Percentiles rank a stretch among this genome's conserved stretches.
These are phyloP conservation scores for Odocoileus virginianus DNA, from an alignment of 2,113 vertebrate species.

Conservation along the genomic window DNA sequence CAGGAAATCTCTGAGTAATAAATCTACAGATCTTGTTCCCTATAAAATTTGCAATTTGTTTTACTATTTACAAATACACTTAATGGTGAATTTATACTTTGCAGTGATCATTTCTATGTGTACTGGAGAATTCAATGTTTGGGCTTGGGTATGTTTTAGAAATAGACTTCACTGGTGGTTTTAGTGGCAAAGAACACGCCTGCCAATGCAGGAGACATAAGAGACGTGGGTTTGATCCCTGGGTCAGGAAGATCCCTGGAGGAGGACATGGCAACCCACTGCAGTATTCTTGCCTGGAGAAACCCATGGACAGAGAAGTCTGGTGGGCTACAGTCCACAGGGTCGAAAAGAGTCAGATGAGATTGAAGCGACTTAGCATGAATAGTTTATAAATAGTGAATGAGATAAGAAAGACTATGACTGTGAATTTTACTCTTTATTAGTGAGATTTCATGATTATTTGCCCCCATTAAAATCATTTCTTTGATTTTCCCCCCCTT, in stretches of 20 bases:
- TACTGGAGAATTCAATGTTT: constrained; percentile 45
- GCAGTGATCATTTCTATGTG: constrained; percentile 25
- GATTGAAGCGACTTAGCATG: not conserved
- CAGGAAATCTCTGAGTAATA: constrained; percentile 12
- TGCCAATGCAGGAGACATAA: not conserved
- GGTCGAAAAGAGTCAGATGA: not conserved
- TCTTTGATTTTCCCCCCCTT: not conserved
- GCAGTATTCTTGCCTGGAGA: not conserved
- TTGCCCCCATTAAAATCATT: constrained; percentile 58
- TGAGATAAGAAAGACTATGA: constrained; percentile 48
- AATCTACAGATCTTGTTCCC: not conserved
- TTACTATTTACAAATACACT: constrained; percentile 33
- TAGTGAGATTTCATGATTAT: constrained; percentile 52
- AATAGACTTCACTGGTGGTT: not conserved
- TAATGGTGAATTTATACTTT: constrained; percentile 44
- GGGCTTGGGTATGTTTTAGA: constrained; percentile 62
- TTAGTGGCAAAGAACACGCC: not conserved
- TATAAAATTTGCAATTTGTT: not conserved
- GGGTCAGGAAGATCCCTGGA: not conserved
- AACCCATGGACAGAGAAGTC: not conserved
- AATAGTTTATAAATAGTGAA: constrained; percentile 55
- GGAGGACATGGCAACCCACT: not conserved
- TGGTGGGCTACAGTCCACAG: not conserved
- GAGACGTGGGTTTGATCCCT: not conserved
- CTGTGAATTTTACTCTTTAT: constrained; percentile 56